Conservation (phyloP, 2,113 vertebrate genomes). For the Festucalex cinctus region DNA sequence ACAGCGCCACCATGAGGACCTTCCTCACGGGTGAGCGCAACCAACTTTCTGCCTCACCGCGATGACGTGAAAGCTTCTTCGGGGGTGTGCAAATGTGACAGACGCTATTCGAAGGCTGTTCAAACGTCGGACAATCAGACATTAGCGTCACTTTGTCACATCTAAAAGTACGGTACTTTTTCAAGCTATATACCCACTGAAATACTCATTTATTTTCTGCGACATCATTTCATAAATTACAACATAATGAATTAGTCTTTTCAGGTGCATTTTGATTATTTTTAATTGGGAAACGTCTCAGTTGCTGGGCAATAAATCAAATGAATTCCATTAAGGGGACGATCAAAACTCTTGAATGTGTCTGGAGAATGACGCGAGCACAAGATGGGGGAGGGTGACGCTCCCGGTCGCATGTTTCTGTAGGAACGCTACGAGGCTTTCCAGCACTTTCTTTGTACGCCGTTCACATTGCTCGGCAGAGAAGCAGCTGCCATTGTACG, state of each 20-base stretch:
- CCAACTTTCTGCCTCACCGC: background rate
- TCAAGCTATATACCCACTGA: background rate
- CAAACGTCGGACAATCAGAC: background rate
- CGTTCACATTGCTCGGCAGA: too few relatives aligned
- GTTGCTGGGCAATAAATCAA: background rate
- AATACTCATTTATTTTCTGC: background rate
- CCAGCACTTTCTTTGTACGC: too few relatives aligned
- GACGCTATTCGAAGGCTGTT: background rate
- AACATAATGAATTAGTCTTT: background rate
- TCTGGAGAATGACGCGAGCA: too few relatives aligned
- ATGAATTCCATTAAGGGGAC: too few relatives aligned
- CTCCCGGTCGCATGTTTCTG: too few relatives aligned
- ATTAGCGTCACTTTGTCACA: background rate
- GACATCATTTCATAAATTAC: background rate
- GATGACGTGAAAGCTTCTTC: background rate
- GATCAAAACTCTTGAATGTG: too few relatives aligned
- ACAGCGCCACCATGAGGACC: slow-evolving; percentile 87
- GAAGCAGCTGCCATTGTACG: too few relatives aligned
- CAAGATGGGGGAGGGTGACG: too few relatives aligned
- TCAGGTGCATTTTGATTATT: background rate
- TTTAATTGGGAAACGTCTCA: background rate
- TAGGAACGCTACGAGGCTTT: too few relatives aligned
- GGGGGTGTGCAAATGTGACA: background rate
- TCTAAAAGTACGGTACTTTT: background rate
- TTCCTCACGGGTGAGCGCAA: slow-evolving; percentile 82